Base-by-base conservation (phyloP, 2,888 invertebrate species). In the Rhamnusium bicolor region DNA sequence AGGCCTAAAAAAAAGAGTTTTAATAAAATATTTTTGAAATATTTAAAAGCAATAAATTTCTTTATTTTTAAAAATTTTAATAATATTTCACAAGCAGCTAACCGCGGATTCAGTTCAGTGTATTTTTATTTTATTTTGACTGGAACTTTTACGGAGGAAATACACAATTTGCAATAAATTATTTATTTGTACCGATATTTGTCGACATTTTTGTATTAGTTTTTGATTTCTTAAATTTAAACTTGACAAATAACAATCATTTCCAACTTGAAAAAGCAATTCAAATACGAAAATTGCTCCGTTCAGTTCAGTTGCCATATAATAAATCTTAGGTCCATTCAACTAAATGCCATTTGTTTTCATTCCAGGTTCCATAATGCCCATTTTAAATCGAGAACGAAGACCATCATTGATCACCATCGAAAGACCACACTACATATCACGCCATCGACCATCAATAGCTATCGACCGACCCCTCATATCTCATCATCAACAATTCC, bases 301-400 rank as follows among this genome's bases (percentile, higher is more conserved):
- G 18, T 10, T 18, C 51, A 6, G 10, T 51, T 51, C 19, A 51
- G 5, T 12, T 10, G 51, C 18, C 16, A 49, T 1, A 16, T 49
- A 49, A 49, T 49, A 49, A 49, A 49, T 18, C 49, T 16, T 16
- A 2, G 2, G 18, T 14, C 14, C 49, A 51, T 18, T 18, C 10
- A 18, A 66, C 32, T 54, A 8, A 32, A 8, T 12, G 10, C 16
- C 29, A 29, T 47, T 62, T 61, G 67, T 67, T 61, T 73, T 53
- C 18, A 21, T 81, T 83, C 1, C 79, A 85, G 85, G 85, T 58
- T 87, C 88, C 6, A 80, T 88, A 77, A 83, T 87, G 53, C 88
- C 88, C 12, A 87, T 87, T 74, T 71, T 87, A 54, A 83, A 81
- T 74, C 76, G 79, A 76, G 82, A 84, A 66, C 84, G 86, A 29